Percentiles rank a stretch among this genome's conserved stretches.
Evolutionary conservation across 2,888 invertebrate species (phyloP).

Genomic region (Thalpophila matura): DNA sequence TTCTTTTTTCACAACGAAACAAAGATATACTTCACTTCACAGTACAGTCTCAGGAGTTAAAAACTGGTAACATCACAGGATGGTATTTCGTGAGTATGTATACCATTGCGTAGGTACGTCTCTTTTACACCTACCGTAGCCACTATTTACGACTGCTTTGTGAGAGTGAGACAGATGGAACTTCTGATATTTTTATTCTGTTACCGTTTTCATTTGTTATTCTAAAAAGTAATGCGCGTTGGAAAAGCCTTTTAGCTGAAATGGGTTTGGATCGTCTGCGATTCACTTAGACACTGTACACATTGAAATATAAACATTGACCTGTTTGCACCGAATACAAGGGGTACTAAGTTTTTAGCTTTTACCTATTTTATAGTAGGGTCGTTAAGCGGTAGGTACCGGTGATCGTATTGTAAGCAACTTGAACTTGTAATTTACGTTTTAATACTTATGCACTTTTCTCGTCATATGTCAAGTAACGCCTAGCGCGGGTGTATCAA

Average conservation of each 20-base stretch:
- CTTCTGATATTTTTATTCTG: constrained; percentile 18
- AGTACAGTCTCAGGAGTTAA: no score
- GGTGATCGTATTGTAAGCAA: background rate
- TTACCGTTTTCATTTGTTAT: constrained; percentile 63
- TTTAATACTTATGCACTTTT: background rate
- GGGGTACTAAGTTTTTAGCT: constrained; percentile 18
- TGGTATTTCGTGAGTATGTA: no score
- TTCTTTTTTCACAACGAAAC: no score
- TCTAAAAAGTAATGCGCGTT: constrained; percentile 64
- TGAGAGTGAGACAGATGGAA: background rate
- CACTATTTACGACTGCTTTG: background rate
- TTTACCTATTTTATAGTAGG: constrained; percentile 22
- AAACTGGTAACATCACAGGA: no score
- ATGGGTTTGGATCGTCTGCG: constrained; percentile 67
- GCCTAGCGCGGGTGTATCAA: no score
- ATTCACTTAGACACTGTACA: constrained; percentile 67
- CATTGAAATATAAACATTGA: constrained; percentile 65
- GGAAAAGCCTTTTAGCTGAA: constrained; percentile 71
- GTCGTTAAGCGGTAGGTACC: background rate
- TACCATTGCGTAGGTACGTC: background rate
- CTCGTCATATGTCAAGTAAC: background rate
- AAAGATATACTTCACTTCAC: no score
- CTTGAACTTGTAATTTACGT: background rate
- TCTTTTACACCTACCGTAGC: background rate
- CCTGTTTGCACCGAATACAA: constrained; percentile 63